Evolutionary conservation across 1,140 invertebrate genomes (phyloP), one percentile per base, ranked within the genome.

Genomic region (Sycophaga agraensis): DNA sequence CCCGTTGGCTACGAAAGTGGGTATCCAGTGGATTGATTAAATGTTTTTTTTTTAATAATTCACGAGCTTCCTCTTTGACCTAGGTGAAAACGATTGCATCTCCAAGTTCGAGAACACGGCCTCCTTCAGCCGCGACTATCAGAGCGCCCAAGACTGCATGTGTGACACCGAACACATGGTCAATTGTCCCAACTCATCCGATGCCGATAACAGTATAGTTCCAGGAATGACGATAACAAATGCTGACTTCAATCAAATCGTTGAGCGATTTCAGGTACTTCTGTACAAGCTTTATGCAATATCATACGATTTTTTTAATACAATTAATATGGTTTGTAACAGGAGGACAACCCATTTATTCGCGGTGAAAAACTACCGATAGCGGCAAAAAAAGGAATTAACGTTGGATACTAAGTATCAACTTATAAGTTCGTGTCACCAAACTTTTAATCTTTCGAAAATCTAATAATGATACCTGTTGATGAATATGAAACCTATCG

Each of bases 111-210:
- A 96, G 70, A 99, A 99, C 76, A 94, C 93, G 0, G 96, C 97
- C 0, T 89, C 91, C 0, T 99, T 96, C 81, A 98, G 96, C 73
- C 87, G 96, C 0, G 88, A 95, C 66, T 98, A 95, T 77, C 97
- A 99, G 78, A 88, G 89, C 2, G 82, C 89, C 0, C 96, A 98
- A 74, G 91, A 97, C 55, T 99, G 97, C 74, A 96, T 97, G 85
- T 99, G 97, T 67, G 97, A 99, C 74, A 89, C 88, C 1, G 97
- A 99, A 72, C 97, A 99, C 80, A 99, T 99, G 97, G 92, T 98
- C 73, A 90, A 93, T 74, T 99, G 95, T 76, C 84, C 90, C 0
- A 80, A 77, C 37, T 68, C 66, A 11, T 55, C 75, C 1, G 71
- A 69, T 21, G 24, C 40, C 19, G 69, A 73, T 4, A 74, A 74